Percentiles rank a stretch among this genome's conserved stretches.
phyloP scores from a whole-genome alignment of 1,140 invertebrate species.

The Drosophila asahinai region DNA sequence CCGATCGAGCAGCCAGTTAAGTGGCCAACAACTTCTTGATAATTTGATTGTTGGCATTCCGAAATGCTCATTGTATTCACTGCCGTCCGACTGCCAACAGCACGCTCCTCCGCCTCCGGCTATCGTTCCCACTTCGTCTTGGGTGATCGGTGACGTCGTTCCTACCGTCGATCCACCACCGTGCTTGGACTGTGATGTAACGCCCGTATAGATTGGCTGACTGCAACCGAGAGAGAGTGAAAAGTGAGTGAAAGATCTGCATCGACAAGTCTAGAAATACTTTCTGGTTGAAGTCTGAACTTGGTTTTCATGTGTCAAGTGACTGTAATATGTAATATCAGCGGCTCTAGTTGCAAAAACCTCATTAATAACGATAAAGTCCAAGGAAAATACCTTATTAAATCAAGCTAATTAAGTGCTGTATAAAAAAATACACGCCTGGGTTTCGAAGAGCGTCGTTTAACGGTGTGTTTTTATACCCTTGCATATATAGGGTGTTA shows the following conservation, averaged over 20 bases:
- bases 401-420: background rate
- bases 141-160: conserved; percentile 54
- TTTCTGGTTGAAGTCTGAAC: background rate
- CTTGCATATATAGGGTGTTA: too few species aligned
- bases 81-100: conserved; percentile 15
- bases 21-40: conserved; percentile 45
- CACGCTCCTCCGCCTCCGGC: conserved; percentile 9
- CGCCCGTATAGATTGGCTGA: conserved; percentile 33
- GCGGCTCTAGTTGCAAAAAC: background rate
- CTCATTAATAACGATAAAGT: background rate
- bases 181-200: conserved; percentile 60
- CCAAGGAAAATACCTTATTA: background rate
- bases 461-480: too few species aligned
- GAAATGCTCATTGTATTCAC: conserved; percentile 24
- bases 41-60: conserved; percentile 32
- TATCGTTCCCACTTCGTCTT: conserved; percentile 1
- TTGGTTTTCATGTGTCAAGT: background rate
- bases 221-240: conserved; percentile 16
- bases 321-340: too few species aligned
- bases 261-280: conserved; percentile 20
- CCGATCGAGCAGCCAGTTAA: conserved; percentile 35
- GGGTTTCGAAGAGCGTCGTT: too few species aligned
- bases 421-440: too few species aligned
- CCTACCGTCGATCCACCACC: conserved; percentile 14
- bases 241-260: conserved; percentile 44